Evolutionary conservation across 2,888 invertebrate genomes (phyloP), one percentile per base, ranked within the genome.

Genomic region (Dione vanillae): DNA sequence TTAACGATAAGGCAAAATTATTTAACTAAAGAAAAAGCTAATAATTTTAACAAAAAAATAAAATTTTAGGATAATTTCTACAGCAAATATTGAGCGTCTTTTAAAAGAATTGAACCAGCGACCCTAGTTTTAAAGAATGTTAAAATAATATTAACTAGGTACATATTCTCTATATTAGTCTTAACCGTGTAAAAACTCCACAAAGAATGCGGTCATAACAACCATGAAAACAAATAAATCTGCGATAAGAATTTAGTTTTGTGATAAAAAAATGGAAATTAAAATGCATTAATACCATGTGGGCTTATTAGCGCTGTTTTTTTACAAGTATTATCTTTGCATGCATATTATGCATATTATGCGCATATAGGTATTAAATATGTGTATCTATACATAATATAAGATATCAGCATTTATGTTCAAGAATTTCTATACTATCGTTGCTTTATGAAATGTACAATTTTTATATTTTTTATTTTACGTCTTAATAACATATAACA

Each of bases 131-230:
- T 16, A 16, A 49, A 10, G n/a, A n/a, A n/a, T n/a, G n/a, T 45
- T 45, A n/a, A 45, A 45, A 45, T 45, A 47, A n/a, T 47, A n/a
- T 8, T n/a, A 45, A 45, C n/a, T 27, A 51, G 10, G 11, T 10
- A 49, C 49, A 27, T 27, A 27, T 27, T 52, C 7, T 10, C 6
- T 20, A 27, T 8, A 35, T 14, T 27, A 52, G 10, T 45, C n/a
- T 27, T 11, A 27, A n/a, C 45, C n/a, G 45, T 10, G 27, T 27
- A 27, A 27, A 27, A 27, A 27, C 27, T 27, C 5, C 12, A 45
- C 45, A 27, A 61, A 3, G 61, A 61, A 61, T 61, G 61, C 61
- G 61, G 61, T 16, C 61, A 61, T 35, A 61, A 45, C 45, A 45
- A n/a, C 43, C 61, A 45, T 45, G 61, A 45, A 61, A 45, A 61